Conservation (phyloP, 2,888 invertebrate genomes). For the Mystacides longicornis region DNA sequence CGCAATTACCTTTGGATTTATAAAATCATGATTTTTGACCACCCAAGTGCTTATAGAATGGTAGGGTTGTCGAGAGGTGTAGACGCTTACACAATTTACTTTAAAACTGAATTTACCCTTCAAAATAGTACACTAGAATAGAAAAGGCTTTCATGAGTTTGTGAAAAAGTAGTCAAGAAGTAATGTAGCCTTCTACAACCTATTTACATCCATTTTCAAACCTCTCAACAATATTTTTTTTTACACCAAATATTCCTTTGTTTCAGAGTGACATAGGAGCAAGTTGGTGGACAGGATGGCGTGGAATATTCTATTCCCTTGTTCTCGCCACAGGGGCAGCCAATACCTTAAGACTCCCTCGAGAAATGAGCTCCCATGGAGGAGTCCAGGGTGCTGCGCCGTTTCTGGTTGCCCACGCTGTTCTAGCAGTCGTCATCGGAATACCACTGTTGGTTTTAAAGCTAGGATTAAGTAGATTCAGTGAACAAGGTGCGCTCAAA, state of each 20-base stretch:
- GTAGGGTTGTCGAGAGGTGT: no score
- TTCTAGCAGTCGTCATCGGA: slow-evolving; percentile 44
- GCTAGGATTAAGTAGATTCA: slow-evolving; percentile 55
- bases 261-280: slow-evolving; percentile 3
- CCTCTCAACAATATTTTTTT: no score
- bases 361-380: slow-evolving; percentile 36
- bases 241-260: not conserved
- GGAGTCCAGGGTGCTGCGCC: slow-evolving; percentile 50
- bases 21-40: no score
- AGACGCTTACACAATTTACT: no score
- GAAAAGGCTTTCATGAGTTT: no score
- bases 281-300: slow-evolving; percentile 12
- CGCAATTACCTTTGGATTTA: no score
- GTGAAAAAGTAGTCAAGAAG: no score
- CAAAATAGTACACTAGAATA: no score
- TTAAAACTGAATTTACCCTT: no score
- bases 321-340: slow-evolving; percentile 51
- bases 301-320: slow-evolving; percentile 39
- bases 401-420: slow-evolving; percentile 46
- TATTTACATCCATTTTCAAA: no score
- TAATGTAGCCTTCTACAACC: no score
- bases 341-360: slow-evolving; percentile 53
- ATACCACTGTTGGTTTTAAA: slow-evolving; percentile 54
- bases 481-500: slow-evolving; percentile 57
- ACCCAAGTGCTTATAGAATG: no score